A percentile compares a stretch with the other conserved stretches of the same genome.
Conservation (phyloP, 2,113 vertebrate species). For the Spea multiplicata region DNA sequence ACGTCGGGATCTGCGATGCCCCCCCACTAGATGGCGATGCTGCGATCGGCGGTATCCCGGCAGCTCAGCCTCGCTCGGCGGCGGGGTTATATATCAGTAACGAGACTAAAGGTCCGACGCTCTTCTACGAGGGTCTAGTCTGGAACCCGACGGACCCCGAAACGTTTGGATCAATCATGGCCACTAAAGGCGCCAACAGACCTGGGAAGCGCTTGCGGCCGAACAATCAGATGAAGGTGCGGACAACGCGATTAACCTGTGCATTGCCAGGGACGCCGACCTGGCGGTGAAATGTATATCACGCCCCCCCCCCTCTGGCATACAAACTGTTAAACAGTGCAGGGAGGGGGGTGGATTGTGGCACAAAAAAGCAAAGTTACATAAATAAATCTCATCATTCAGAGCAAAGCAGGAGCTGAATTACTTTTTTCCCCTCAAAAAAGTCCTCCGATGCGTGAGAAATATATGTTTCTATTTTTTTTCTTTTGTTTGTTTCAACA, state of each 20-base stretch:
- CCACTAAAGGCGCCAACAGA: too few relatives aligned
- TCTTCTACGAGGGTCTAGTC: too few relatives aligned
- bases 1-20: too few relatives aligned
- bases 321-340: not conserved
- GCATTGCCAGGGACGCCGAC: not conserved
- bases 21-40: too few relatives aligned
- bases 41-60: too few relatives aligned
- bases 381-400: constrained; percentile 35
- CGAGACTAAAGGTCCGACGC: too few relatives aligned
- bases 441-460: constrained; percentile 68
- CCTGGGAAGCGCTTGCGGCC: too few relatives aligned
- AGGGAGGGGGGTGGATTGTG: not conserved
- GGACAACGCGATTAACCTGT: not conserved
- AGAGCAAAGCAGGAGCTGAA: constrained; percentile 1
- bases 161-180: too few relatives aligned
- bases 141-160: too few relatives aligned
- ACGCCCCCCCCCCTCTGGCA: not conserved
- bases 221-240: too few relatives aligned
- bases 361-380: constrained; percentile 17
- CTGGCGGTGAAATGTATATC: not conserved
- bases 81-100: too few relatives aligned
- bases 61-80: too few relatives aligned
- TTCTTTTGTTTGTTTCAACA: constrained; percentile 65
- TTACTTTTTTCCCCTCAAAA: constrained; percentile 30
- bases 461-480: constrained; percentile 63